Percentiles rank a stretch among this genome's conserved stretches.
These are phyloP conservation scores for Lamellibrachia satsuma DNA, from an alignment of 2,888 invertebrate species.

Conservation along the genomic window DNA sequence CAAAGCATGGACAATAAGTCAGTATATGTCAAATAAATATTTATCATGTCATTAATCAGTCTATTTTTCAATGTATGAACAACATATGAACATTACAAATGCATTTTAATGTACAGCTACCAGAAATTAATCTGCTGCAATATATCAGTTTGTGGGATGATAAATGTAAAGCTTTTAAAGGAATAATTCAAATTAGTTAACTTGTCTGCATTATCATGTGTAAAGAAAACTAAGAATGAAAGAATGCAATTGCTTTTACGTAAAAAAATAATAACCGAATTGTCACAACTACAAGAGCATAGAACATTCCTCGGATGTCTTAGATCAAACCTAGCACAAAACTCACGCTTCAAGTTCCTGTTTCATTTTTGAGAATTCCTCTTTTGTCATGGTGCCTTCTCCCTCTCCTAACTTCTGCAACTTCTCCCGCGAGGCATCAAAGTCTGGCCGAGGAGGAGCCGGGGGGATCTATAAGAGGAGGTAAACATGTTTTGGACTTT, in stretches of 20 bases:
- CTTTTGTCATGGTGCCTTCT: conserved; percentile 97
- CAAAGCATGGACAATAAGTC: too few species aligned
- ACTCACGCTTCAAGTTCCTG: conserved; percentile 97
- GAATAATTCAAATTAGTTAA: neutral
- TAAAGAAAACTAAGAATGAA: neutral
- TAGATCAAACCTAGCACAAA: neutral
- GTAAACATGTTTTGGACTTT: neutral
- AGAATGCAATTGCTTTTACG: neutral
- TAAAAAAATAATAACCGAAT: neutral
- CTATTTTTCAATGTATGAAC: too few species aligned
- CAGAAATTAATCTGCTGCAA: neutral
- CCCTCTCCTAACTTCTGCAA: conserved; percentile 97
- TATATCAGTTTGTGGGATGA: neutral
- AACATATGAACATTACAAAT: neutral
- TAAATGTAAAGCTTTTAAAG: neutral
- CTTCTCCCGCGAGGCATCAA: conserved; percentile 98
- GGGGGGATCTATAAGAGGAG: conserved; percentile 69
- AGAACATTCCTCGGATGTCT: too few species aligned
- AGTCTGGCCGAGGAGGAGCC: conserved; percentile 85
- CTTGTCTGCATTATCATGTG: neutral
- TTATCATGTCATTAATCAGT: neutral
- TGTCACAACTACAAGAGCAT: neutral
- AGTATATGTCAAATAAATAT: neutral
- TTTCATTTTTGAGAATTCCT: conserved; percentile 99
- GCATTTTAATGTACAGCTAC: neutral